Conservation (phyloP, 2,113 vertebrate genomes). For the Erythrolamprus reginae region DNA sequence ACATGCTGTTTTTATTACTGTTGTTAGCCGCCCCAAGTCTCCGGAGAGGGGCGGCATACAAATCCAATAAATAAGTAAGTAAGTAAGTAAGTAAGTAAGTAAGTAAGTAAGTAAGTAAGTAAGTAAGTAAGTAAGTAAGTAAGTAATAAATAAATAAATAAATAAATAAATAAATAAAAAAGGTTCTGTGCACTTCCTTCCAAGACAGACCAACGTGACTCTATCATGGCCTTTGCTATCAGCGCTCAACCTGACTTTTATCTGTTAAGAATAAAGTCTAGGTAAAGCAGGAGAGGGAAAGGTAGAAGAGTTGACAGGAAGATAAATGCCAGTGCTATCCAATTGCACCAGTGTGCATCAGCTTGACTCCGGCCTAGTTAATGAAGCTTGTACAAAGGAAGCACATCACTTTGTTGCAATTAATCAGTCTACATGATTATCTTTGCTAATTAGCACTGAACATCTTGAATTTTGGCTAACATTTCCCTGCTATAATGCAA, state of each 20-base stretch:
- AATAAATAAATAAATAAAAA: too few species aligned
- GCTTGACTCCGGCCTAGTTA: background rate
- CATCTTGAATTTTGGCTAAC: conserved; percentile 1
- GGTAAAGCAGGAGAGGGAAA: background rate
- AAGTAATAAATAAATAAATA: too few species aligned
- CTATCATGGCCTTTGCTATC: background rate
- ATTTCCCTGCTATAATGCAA: conserved; percentile 14
- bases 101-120: too few species aligned
- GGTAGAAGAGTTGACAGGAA: background rate
- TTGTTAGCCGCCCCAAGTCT: too few species aligned
- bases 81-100: too few species aligned
- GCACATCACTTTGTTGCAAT: background rate
- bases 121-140: too few species aligned
- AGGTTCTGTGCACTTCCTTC: background rate
- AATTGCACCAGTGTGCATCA: background rate
- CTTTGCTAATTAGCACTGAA: conserved; percentile 13
- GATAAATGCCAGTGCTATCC: background rate
- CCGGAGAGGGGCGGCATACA: too few species aligned
- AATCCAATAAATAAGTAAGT: too few species aligned
- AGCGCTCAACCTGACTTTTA: background rate
- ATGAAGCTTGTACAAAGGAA: conserved; percentile 10
- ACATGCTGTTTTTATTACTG: too few species aligned
- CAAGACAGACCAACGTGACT: background rate
- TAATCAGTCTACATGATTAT: conserved; percentile 16
- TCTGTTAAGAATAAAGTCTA: background rate